Conservation (phyloP, 1,140 invertebrate species). For the Apocrypta bakeri region DNA sequence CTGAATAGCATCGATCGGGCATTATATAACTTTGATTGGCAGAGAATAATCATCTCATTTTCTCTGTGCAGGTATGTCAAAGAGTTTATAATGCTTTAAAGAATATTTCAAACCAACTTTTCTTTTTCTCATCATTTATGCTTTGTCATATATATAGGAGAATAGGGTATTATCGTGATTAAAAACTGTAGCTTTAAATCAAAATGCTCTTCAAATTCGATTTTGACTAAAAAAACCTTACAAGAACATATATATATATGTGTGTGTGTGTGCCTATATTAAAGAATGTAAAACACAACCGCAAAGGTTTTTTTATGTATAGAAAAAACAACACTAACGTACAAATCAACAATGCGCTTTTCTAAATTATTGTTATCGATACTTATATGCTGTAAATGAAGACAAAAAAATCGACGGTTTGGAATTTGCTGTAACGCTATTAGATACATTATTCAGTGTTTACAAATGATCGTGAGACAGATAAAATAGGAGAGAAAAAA, state of each 20-base stretch:
- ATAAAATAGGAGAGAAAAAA: conserved; percentile 20
- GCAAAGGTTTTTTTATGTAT: conserved; percentile 16
- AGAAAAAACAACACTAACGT: conserved; percentile 42
- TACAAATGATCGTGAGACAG: neutral
- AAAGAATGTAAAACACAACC: conserved; percentile 47
- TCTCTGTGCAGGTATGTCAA: neutral
- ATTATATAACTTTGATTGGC: conserved; percentile 6
- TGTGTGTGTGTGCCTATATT: neutral
- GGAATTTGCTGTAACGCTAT: neutral
- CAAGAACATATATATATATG: conserved; percentile 14
- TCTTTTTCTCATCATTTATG: neutral
- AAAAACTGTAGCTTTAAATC: conserved; percentile 18
- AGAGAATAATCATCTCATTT: conserved; percentile 1
- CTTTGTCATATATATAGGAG: neutral
- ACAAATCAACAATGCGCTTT: conserved; percentile 45
- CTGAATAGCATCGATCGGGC: neutral
- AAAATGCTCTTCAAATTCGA: conserved; percentile 32
- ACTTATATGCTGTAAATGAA: neutral
- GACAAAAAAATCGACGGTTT: neutral
- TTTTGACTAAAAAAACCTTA: conserved; percentile 24
- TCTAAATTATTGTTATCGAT: neutral
- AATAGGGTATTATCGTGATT: neutral
- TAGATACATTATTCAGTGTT: neutral
- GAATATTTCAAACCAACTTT: neutral
- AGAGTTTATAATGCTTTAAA: conserved; percentile 9